Base-by-base conservation (phyloP, 2,113 vertebrate genomes). In the Ibidorhyncha struthersii region DNA sequence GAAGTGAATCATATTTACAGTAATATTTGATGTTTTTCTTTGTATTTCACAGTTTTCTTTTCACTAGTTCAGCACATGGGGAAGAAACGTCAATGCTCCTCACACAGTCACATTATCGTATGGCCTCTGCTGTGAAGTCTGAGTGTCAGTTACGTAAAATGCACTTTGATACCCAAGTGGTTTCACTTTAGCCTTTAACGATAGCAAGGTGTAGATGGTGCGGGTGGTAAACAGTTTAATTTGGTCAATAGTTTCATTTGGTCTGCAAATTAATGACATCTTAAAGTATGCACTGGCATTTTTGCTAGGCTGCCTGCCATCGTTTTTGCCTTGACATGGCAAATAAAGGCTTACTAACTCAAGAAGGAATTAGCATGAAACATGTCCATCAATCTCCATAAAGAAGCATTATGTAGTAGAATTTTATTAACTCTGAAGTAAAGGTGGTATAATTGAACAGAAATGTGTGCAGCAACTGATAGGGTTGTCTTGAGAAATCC, bases 201-300 rank as follows among this genome's bases (percentile, higher is more conserved):
- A 41, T 53, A 90, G 70, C 10, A 36, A 92, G 72, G 23, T 4
- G 10, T 91, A 72, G 16, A n/a, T 91, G 73, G 58, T 52, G 25
- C 83, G 45, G 86, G 43, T 91, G 93, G 89, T 96, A 96, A 97
- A 97, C 83, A 97, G 93, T 97, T 97, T 96, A 82, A 96, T 98
- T 97, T 97, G 97, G 97, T 96, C 97, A 97, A 89, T 92, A 93
- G 94, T 96, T 98, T 96, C 96, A 97, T 97, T 98, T 97, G 92
- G 70, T 93, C 90, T 95, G 97, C 61, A 66, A 67, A 71, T 79
- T 97, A 97, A 90, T 97, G 97, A 96, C 97, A 96, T 97, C 97
- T 97, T 95, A 93, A 97, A 97, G 93, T 89, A 94, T 91, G 93
- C 4, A 1, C 90, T 97, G 98, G 91, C 97, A 97, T 98, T 98